Percentiles rank a stretch among this genome's conserved stretches.
Evolutionary conservation across 2,797 vertebrate species (phyloP).

Genomic region (Sebastes steindachneri): DNA sequence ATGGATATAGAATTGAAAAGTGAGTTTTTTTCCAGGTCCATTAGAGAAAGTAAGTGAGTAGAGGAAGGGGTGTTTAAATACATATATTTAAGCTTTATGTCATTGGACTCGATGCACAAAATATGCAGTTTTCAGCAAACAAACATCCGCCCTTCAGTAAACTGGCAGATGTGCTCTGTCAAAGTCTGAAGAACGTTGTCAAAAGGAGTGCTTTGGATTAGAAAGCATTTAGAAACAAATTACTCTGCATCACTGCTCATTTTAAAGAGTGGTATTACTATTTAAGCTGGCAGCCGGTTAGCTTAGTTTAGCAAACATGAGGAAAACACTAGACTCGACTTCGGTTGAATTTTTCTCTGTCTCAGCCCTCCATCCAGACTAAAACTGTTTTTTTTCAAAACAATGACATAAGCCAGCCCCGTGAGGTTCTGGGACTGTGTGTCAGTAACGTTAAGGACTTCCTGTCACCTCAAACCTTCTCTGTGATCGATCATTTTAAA

Average conservation of each 20-base stretch:
- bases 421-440: neutral
- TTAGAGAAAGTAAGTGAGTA: neutral
- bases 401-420: neutral
- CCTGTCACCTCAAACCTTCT: neutral
- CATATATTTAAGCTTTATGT: neutral
- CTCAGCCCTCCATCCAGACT: too few relatives aligned
- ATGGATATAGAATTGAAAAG: neutral
- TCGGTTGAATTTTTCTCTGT: neutral
- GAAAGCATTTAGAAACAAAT: neutral
- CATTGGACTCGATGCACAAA: neutral
- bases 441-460: neutral
- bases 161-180: neutral
- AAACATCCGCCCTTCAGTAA: neutral
- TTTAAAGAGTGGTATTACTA: too few relatives aligned
- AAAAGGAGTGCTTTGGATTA: neutral
- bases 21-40: conserved; percentile 5
- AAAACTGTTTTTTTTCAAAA: neutral
- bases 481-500: neutral
- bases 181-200: neutral
- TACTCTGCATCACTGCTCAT: neutral
- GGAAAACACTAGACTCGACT: neutral
- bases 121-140: neutral
- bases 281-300: neutral
- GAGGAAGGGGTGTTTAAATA: neutral
- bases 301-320: neutral